Evolutionary conservation across 1,140 invertebrate genomes (phyloP), one percentile per base, ranked within the genome.

Genomic region (Pentalonia nigronervosa): DNA sequence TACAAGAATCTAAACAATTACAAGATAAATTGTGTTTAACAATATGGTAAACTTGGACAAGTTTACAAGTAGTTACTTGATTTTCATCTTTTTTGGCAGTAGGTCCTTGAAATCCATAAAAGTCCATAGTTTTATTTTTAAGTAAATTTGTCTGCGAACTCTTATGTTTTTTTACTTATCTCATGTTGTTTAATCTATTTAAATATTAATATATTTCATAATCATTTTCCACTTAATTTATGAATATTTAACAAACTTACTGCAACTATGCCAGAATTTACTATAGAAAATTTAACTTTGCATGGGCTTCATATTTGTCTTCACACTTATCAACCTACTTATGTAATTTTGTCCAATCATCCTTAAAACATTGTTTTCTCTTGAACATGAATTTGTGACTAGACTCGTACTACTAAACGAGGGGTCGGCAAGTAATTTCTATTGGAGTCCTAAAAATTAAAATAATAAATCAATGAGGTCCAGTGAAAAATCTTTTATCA

Each of bases 251-350:
- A 83, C 8, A 47, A 86, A 86, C 83, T 86, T 3, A 86, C 83
- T 1, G 41, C 83, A 86, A 45, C 41, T 47, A 86, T 86, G 41
- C 83, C 83, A 86, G 83, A 45, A 25, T 86, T 86, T 14, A 0
- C 83, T 86, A 86, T 11, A 86, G 83, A 86, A 86, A 86, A 86
- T 86, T 86, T 45, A 30, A 86, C 83, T 86, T 86, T 86, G 83
- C 83, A 11, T 86, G 47, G 45, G 83, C 83, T 86, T 86, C 83
- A 86, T 86, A 86, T 86, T 86, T 86, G n/a, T n/a, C n/a, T n/a
- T n/a, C n/a, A 86, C 7, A 86, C 47, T 86, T 47, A 86, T 11
- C 83, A 86, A 47, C 83, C 45, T 25, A 86, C 47, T 86, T 86
- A 86, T 86, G 41, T 86, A 8, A 47, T 45, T 11, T 1, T 4